Percentiles rank a stretch among this genome's conserved stretches.
These are phyloP conservation scores for Netta rufina DNA, from an alignment of 2,797 vertebrate genomes.

Conservation along the genomic window DNA sequence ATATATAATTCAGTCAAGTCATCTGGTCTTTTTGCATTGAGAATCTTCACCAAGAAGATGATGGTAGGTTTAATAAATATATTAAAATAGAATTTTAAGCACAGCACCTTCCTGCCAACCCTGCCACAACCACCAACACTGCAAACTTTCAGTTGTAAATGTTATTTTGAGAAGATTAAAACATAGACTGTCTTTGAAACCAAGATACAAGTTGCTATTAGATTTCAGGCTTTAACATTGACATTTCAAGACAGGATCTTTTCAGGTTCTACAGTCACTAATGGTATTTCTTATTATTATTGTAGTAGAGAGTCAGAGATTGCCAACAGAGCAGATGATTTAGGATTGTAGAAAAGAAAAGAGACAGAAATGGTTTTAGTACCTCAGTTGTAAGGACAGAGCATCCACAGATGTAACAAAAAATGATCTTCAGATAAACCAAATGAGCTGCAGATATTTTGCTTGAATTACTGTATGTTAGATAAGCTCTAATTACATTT, in stretches of 20 bases:
- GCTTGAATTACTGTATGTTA: neutral
- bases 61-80: neutral
- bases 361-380: neutral
- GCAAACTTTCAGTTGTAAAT: neutral
- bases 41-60: neutral
- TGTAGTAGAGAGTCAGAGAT: neutral
- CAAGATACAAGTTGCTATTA: neutral
- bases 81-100: neutral
- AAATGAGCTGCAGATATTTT: neutral
- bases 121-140: neutral
- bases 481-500: neutral
- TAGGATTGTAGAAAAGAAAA: neutral
- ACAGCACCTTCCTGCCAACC: neutral
- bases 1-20: neutral
- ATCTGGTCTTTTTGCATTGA: neutral
- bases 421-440: neutral
- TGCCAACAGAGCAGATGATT: neutral
- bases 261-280: neutral
- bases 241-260: neutral
- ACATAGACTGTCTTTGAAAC: neutral
- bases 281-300: neutral
- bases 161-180: neutral
- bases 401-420: neutral
- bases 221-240: neutral
- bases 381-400: neutral